phyloP scores from a whole-genome alignment of 2,797 vertebrate genomes.

The Hafferia zeledoni region DNA sequence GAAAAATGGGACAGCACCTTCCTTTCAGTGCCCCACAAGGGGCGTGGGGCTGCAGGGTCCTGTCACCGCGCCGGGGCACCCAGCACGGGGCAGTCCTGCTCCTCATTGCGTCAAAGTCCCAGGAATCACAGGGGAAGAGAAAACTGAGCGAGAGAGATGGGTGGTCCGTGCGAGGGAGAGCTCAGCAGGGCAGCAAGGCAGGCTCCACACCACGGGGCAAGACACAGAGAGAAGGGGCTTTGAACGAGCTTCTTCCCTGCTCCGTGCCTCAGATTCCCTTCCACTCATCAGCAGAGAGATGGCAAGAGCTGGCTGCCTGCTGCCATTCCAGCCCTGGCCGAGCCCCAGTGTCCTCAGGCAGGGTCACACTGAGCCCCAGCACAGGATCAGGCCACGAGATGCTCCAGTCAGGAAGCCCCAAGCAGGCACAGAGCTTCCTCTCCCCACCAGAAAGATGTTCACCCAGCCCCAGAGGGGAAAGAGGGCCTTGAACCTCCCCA shows the following conservation, averaged over 20 bases:
- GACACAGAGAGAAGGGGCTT: not conserved
- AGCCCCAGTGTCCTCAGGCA: rapidly evolving
- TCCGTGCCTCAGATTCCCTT: not conserved
- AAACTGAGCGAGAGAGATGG: not conserved
- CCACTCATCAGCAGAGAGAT: not conserved
- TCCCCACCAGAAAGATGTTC: not conserved
- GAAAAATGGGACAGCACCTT: not conserved
- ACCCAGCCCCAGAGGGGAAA: not conserved
- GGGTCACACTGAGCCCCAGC: not conserved
- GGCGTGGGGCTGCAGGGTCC: not conserved
- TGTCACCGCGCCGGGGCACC: not conserved
- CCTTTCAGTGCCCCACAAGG: rapidly evolving
- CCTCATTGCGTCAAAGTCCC: not conserved
- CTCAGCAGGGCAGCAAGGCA: not conserved
- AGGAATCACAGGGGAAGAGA: not conserved
- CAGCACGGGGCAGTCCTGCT: not conserved
- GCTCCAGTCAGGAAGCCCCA: not conserved
- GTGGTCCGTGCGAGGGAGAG: not conserved
- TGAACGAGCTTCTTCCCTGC: not conserved
- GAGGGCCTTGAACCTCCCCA: not conserved
- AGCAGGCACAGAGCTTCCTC: not conserved
- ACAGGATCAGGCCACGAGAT: not conserved
- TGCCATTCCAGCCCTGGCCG: not conserved
- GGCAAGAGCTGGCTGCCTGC: not conserved
- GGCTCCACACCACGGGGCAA: rapidly evolving